Conservation (phyloP, 2,797 vertebrate genomes). For the Neopelma chrysocephalum region DNA sequence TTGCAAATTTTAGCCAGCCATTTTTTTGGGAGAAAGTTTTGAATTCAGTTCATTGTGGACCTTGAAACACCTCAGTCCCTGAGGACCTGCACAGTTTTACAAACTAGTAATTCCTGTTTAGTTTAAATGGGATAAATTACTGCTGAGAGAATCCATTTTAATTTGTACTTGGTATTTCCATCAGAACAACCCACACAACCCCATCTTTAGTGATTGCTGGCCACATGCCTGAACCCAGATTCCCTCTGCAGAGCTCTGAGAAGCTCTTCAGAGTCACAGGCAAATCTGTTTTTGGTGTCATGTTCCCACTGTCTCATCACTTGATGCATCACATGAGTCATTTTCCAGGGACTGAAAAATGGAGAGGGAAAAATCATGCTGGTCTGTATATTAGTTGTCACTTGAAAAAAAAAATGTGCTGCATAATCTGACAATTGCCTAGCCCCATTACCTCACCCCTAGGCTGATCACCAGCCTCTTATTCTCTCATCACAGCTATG, state of each 20-base stretch:
- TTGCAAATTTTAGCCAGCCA: background rate
- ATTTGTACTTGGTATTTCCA: background rate
- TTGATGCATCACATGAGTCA: conserved; percentile 11
- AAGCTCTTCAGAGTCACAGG: background rate
- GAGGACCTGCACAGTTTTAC: background rate
- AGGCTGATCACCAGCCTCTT: background rate
- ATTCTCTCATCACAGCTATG: background rate
- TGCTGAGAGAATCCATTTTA: background rate
- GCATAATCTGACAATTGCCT: background rate
- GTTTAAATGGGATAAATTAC: background rate
- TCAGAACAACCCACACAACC: background rate
- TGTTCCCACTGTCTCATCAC: background rate
- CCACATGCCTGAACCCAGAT: background rate
- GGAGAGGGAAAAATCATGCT: background rate
- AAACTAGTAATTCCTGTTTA: background rate
- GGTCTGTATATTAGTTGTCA: background rate
- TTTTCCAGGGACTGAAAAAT: background rate
- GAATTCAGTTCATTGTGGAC: background rate
- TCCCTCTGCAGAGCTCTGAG: background rate
- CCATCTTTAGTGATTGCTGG: background rate
- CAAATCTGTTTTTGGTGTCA: background rate
- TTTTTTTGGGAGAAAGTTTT: background rate
- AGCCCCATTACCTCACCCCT: background rate
- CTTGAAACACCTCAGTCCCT: background rate
- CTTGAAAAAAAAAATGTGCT: background rate